phyloP scores from a whole-genome alignment of 2,888 invertebrate species.

The Cerceris rybyensis region DNA sequence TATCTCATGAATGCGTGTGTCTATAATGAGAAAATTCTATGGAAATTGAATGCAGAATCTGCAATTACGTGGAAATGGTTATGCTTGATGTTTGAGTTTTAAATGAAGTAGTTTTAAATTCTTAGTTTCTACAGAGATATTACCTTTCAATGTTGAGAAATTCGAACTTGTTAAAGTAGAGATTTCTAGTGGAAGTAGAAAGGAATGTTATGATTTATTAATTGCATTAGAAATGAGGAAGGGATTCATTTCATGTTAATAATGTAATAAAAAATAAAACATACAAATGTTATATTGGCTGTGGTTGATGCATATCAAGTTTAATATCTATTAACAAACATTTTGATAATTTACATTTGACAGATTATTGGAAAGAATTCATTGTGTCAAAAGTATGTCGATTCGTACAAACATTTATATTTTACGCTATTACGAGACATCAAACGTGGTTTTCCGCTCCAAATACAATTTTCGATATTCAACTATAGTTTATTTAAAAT shows the following conservation, averaged over 20 bases:
- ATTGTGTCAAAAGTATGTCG: neutral
- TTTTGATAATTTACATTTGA: conserved; percentile 14
- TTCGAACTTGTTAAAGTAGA: too few relatives aligned
- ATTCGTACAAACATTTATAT: neutral
- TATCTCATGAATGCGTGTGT: too few relatives aligned
- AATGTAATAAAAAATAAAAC: conserved; percentile 18
- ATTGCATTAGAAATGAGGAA: neutral
- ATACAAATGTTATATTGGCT: conserved; percentile 26
- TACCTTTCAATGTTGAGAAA: too few relatives aligned
- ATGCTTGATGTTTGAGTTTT: too few relatives aligned
- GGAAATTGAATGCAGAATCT: too few relatives aligned
- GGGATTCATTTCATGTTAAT: neutral
- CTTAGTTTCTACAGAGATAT: too few relatives aligned
- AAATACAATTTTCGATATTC: neutral
- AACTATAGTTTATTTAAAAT: neutral
- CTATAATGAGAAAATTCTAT: too few relatives aligned
- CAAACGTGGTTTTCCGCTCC: neutral
- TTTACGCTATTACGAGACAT: neutral
- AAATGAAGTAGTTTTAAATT: too few relatives aligned
- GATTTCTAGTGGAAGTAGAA: too few relatives aligned
- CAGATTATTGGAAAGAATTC: conserved; percentile 14
- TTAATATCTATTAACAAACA: conserved; percentile 34
- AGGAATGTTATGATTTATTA: too few relatives aligned
- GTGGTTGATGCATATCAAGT: neutral
- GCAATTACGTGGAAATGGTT: too few relatives aligned